Conservation (phyloP, 2,888 invertebrate species). For the Leistus spinibarbis region DNA sequence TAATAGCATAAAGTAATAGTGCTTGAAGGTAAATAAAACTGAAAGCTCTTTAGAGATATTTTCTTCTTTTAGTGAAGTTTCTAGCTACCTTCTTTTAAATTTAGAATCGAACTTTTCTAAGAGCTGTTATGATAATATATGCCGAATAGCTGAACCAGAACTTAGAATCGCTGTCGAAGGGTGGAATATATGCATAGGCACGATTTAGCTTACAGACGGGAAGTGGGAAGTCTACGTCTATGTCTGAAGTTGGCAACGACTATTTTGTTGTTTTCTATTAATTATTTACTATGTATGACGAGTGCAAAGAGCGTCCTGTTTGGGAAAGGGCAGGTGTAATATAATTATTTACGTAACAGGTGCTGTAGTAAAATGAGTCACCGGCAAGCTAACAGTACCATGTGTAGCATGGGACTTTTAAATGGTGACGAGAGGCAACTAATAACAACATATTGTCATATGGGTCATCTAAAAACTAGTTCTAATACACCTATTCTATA, state of each 20-base stretch:
- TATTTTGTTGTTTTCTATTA: conserved; percentile 3
- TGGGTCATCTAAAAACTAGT: not conserved
- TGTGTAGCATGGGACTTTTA: conserved; percentile 6
- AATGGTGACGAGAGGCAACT: not conserved
- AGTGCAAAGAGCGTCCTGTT: not conserved
- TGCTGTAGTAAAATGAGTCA: conserved; percentile 15
- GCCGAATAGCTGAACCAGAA: not conserved
- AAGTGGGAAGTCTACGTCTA: not conserved
- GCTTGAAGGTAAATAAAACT: too few species aligned
- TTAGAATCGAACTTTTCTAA: too few species aligned
- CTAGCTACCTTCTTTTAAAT: too few species aligned
- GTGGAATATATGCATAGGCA: not conserved
- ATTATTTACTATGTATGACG: not conserved
- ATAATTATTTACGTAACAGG: conserved; percentile 12
- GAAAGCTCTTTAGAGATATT: too few species aligned
- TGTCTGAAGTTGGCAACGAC: not conserved
- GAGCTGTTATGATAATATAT: not conserved
- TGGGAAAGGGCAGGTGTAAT: conserved; percentile 12
- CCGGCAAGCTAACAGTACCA: conserved; percentile 7
- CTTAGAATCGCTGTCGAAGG: not conserved
- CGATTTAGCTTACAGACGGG: not conserved
- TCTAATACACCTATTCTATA: not conserved
- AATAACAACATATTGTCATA: not conserved
- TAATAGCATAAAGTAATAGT: too few species aligned
- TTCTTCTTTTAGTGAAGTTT: too few species aligned